Evolutionary conservation across 2,797 vertebrate species (phyloP).

Genomic region (Sebastolobus altivelis): DNA sequence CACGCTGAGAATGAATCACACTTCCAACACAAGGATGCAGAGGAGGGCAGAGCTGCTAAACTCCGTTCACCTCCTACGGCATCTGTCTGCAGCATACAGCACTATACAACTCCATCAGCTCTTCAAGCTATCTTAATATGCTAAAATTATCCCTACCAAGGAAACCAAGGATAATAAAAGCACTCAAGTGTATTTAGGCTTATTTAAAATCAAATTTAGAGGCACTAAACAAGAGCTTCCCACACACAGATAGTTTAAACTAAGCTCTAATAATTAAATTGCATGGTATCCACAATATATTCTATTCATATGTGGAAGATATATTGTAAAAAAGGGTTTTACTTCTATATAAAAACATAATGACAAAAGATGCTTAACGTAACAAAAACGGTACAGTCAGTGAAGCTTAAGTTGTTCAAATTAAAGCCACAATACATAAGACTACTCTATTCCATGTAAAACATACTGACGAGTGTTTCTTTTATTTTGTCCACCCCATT

Average conservation of each 20-base stretch:
- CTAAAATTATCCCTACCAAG: too few species aligned
- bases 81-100: not conserved
- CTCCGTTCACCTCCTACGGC: slow-evolving; percentile 3
- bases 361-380: not conserved
- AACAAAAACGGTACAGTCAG: too few species aligned
- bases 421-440: too few species aligned
- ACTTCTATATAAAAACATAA: not conserved
- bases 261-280: not conserved
- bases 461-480: rapidly evolving
- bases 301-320: not conserved
- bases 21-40: slow-evolving; percentile 15
- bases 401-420: too few species aligned
- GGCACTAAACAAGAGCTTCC: not conserved
- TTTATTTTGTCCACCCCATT: not conserved
- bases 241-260: not conserved
- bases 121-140: not conserved
- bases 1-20: slow-evolving; percentile 36
- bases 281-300: not conserved
- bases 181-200: not conserved
- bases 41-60: slow-evolving; percentile 25
- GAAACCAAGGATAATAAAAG: not conserved
- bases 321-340: not conserved
- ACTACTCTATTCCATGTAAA: not conserved
- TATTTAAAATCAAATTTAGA: not conserved
- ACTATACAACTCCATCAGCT: not conserved